phyloP scores from a whole-genome alignment of 2,113 vertebrate genomes.

The Dicaeum eximium region DNA sequence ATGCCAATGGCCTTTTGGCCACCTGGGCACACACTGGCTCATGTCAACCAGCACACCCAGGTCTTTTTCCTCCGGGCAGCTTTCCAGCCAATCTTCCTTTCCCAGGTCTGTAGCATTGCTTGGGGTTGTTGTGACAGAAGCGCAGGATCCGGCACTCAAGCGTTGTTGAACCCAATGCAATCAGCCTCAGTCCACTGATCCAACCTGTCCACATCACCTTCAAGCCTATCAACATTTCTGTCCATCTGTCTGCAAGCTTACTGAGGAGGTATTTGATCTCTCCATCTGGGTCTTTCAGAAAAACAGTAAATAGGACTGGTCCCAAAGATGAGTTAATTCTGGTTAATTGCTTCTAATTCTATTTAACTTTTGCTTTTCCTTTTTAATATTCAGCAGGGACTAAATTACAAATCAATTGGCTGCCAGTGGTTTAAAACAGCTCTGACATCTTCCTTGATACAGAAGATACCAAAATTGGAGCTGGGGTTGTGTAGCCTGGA shows the following conservation, averaged over 20 bases:
- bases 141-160: neutral
- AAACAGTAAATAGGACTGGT: neutral
- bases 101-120: too few relatives aligned
- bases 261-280: neutral
- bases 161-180: neutral
- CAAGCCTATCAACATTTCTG: neutral
- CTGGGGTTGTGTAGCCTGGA: too few relatives aligned
- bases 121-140: too few relatives aligned
- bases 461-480: neutral
- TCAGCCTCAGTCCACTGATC: neutral
- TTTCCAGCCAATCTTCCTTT: neutral
- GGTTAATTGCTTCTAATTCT: neutral
- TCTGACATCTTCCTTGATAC: neutral
- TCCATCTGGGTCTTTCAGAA: fast-evolving
- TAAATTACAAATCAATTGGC: neutral
- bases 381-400: neutral
- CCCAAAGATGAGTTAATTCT: neutral
- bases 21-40: fast-evolving
- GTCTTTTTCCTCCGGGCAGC: neutral
- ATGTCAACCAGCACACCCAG: neutral
- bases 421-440: neutral
- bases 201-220: neutral
- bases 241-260: neutral
- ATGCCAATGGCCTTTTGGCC: neutral
- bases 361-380: neutral